These are phyloP conservation scores for Paelopatides confundens DNA, from an alignment of 53 echinoderm and acorn worm species.

Conservation along the genomic window DNA sequence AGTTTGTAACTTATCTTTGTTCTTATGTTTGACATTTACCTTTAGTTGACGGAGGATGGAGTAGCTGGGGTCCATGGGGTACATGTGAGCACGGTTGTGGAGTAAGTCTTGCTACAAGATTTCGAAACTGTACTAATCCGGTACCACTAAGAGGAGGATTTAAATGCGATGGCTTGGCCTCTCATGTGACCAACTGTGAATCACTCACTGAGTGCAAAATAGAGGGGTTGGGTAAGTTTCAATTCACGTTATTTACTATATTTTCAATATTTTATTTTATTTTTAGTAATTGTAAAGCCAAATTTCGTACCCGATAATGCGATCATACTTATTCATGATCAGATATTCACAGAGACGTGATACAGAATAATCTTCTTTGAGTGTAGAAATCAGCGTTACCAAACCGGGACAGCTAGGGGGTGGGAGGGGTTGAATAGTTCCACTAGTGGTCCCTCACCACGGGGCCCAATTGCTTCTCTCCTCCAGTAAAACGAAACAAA, in stretches of 20 bases:
- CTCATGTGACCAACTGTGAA: conserved; percentile 72
- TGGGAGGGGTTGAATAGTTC: too few species aligned
- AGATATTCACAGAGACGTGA: too few species aligned
- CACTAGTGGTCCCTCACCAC: too few species aligned
- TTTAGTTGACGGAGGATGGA: conserved; percentile 93
- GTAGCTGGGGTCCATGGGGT: conserved; percentile 82
- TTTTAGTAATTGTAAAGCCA: neutral
- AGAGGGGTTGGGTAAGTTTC: neutral
- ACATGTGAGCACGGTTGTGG: conserved; percentile 81
- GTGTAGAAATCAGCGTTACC: too few species aligned
- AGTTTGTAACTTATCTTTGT: neutral
- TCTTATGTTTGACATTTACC: neutral
- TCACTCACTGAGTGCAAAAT: conserved; percentile 61
- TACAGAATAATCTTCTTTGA: too few species aligned
- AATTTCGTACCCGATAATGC: too few species aligned
- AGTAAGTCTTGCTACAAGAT: conserved; percentile 63
- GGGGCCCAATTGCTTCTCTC: too few species aligned
- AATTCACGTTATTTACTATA: neutral
- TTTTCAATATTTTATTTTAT: neutral
- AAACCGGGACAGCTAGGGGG: too few species aligned
- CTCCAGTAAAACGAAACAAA: too few species aligned
- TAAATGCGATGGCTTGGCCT: conserved; percentile 69
- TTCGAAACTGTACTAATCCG: conserved; percentile 81
- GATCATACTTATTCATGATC: too few species aligned
- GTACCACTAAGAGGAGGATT: conserved; percentile 77